Percentiles rank a stretch among this genome's conserved stretches.
phyloP scores from a whole-genome alignment of 2,113 vertebrate species.

The Lepus timidus region DNA sequence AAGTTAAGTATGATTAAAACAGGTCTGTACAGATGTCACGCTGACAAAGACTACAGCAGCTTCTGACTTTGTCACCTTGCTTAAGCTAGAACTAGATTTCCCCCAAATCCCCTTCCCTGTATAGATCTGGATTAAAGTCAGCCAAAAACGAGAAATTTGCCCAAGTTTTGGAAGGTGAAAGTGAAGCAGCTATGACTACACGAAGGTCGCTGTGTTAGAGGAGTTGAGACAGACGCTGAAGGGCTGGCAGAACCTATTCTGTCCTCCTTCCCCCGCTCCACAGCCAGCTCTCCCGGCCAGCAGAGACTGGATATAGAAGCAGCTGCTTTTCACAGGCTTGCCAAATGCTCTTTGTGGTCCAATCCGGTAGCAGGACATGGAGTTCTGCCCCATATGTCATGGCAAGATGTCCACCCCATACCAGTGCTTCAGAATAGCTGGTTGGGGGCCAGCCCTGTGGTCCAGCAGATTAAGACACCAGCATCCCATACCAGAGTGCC shows the following conservation, averaged over 20 bases:
- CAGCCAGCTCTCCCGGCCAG: not conserved
- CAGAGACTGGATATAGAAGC: not conserved
- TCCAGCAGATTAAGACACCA: no score
- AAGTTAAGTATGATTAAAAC: not conserved
- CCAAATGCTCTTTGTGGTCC: not conserved
- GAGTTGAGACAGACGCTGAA: not conserved
- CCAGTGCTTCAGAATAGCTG: not conserved
- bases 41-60: not conserved
- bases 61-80: not conserved
- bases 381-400: not conserved
- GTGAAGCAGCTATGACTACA: not conserved
- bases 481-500: no score
- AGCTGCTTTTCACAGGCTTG: not conserved
- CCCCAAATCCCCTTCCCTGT: not conserved
- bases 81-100: not conserved
- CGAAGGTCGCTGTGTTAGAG: not conserved
- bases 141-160: not conserved
- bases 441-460: no score
- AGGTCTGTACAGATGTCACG: not conserved
- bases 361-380: not conserved
- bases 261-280: not conserved
- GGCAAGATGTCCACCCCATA: not conserved
- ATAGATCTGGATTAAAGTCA: not conserved
- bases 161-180: constrained; percentile 8
- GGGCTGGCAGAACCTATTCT: not conserved